A percentile compares a stretch with the other conserved stretches of the same genome.
These are phyloP conservation scores for Arizona elegans DNA, from an alignment of 2,113 vertebrate species.

Conservation along the genomic window DNA sequence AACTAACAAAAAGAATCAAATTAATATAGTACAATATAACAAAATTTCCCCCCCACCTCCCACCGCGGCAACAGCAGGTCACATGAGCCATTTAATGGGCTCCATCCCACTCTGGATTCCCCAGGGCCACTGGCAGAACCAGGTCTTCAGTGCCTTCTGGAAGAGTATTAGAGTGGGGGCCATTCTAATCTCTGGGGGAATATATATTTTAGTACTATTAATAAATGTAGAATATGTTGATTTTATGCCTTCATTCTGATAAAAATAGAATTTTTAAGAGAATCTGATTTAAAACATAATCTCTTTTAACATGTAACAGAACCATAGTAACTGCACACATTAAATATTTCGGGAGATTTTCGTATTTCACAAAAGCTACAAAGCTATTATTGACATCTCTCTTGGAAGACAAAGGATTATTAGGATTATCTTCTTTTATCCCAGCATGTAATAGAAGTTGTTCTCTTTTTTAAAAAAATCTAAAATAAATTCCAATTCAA, in stretches of 20 bases:
- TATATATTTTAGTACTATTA: neutral
- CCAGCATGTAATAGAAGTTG: neutral
- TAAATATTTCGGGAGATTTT: neutral
- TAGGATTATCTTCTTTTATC: neutral
- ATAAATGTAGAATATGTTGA: neutral
- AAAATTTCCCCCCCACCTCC: too few relatives aligned
- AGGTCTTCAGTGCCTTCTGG: too few relatives aligned
- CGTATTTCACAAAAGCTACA: neutral
- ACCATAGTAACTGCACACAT: neutral
- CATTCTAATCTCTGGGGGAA: too few relatives aligned
- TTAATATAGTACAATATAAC: too few relatives aligned
- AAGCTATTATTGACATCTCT: neutral
- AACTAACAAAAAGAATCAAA: too few relatives aligned
- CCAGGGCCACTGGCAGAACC: too few relatives aligned
- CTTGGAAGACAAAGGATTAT: neutral
- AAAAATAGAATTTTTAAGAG: neutral
- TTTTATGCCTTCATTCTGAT: neutral
- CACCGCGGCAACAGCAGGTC: too few relatives aligned
- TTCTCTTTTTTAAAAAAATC: neutral
- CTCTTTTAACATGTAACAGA: neutral
- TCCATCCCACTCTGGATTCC: too few relatives aligned
- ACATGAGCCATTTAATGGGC: too few relatives aligned
- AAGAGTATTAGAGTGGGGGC: too few relatives aligned
- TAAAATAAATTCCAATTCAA: neutral
- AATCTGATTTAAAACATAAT: neutral